phyloP scores from a whole-genome alignment of 2,888 invertebrate genomes.

The Lymantria monacha region DNA sequence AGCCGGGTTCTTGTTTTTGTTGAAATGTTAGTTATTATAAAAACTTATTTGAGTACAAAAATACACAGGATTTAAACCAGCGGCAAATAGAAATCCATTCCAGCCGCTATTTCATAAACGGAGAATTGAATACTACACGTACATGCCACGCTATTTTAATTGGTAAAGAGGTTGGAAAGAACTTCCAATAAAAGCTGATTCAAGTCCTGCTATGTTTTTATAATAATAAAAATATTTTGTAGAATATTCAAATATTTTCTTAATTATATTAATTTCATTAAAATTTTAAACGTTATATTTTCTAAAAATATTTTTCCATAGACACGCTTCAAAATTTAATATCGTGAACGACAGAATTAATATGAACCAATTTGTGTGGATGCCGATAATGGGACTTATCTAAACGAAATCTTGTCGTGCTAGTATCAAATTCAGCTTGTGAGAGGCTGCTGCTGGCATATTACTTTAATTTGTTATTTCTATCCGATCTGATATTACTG shows the following conservation, averaged over 20 bases:
- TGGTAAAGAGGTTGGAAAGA: too few relatives aligned
- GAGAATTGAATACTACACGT: too few relatives aligned
- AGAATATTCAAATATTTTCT: background rate
- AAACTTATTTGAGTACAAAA: too few relatives aligned
- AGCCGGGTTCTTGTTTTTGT: too few relatives aligned
- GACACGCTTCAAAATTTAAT: slow-evolving; percentile 1
- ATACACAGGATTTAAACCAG: too few relatives aligned
- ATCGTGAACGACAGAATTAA: slow-evolving; percentile 30
- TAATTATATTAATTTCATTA: background rate
- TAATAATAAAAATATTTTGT: too few relatives aligned
- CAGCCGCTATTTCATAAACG: too few relatives aligned
- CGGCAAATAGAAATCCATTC: too few relatives aligned
- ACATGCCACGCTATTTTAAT: too few relatives aligned
- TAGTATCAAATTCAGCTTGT: slow-evolving; percentile 20
- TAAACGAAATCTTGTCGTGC: slow-evolving; percentile 42
- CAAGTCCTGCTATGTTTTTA: too few relatives aligned
- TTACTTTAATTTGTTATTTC: slow-evolving; percentile 18
- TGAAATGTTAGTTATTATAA: too few relatives aligned
- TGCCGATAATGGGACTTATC: slow-evolving; percentile 40
- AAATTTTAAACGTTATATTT: background rate
- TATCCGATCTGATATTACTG: slow-evolving; percentile 2
- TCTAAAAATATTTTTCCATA: background rate
- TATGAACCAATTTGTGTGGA: slow-evolving; percentile 41
- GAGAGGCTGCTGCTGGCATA: slow-evolving; percentile 20
- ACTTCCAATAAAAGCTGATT: too few relatives aligned